A percentile compares a stretch with the other conserved stretches of the same genome.
Evolutionary conservation across 2,113 vertebrate genomes (phyloP).

Genomic region (Corythornis cristatus): DNA sequence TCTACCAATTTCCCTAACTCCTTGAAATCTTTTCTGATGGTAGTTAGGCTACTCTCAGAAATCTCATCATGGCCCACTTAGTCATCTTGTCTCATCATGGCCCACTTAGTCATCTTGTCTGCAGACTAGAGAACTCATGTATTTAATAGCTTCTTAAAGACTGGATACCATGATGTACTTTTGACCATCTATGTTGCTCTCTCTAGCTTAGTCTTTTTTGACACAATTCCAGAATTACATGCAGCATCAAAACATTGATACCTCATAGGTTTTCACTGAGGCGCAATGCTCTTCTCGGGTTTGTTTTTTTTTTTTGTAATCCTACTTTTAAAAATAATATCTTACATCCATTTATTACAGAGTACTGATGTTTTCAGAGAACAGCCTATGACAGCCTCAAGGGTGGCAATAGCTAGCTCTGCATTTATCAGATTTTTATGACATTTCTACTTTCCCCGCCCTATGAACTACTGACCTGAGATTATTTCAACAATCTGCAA

Average conservation of each 20-base stretch:
- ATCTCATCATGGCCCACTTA: no score
- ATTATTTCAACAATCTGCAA: background rate
- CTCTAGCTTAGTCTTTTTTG: background rate
- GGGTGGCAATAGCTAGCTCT: background rate
- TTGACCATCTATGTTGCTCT: background rate
- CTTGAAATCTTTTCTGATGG: no score
- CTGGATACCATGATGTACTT: background rate
- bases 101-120: background rate
- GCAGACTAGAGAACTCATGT: background rate
- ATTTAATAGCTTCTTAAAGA: background rate
- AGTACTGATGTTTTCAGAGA: background rate
- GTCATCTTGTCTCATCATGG: no score
- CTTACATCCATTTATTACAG: background rate
- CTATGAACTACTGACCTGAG: background rate
- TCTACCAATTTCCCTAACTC: no score
- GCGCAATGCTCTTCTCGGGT: background rate
- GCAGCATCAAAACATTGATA: background rate
- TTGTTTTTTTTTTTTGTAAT: background rate
- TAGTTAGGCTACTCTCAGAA: no score
- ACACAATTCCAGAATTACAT: background rate
- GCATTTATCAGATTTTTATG: accelerated
- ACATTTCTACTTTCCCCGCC: background rate
- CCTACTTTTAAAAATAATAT: background rate
- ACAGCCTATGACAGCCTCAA: background rate
- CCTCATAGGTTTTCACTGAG: background rate